Evolutionary conservation across 2,888 invertebrate species (phyloP), one percentile per base, ranked within the genome.

Genomic region (Cartodere bifasciata): DNA sequence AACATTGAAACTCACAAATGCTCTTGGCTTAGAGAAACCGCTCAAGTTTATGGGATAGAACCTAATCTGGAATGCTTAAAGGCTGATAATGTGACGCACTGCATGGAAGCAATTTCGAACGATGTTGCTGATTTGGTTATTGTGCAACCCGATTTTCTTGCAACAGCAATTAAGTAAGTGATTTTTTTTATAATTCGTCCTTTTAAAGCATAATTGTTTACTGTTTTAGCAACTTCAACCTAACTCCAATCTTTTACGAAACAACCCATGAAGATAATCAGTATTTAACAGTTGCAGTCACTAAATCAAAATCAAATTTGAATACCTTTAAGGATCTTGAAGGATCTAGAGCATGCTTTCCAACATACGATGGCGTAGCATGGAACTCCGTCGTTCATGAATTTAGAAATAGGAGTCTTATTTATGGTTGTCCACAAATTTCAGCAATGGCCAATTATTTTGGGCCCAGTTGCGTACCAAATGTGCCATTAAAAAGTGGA

Each of bases 61-160:
- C 91, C 92, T 0, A 75, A 77, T 9, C 59, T 94, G 11, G 79
- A 82, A 39, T 94, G 92, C 50, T 60, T 75, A 4, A 63, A 70
- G 40, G 70, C 75, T 2, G 58, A 60, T 3, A 68, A 64, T 39
- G 55, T 67, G 3, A 65, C 68, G 4, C 71, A 69, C 9, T 90
- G 90, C 47, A 66, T 90, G 65, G 58, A 68, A 14, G 72, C 76
- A 2, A 67, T 85, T 0, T 53, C 60, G 4, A 53, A 60, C 1
- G 68, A 72, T n/a, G 62, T 65, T 2, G 74, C 76, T 21, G 87
- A 91, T 55, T 63, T 86, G 6, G 68, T 82, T 2, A 65, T 79
- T 1, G 72, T 79, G 2, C 70, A 70, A 38, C 75, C 83, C 2
- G 81, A 87, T 35, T 70, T 75, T 51, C 70, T 84, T 2, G 65